These are phyloP conservation scores for Hirudinaria manillensis DNA, from an alignment of 2,888 invertebrate genomes.

Conservation along the genomic window DNA sequence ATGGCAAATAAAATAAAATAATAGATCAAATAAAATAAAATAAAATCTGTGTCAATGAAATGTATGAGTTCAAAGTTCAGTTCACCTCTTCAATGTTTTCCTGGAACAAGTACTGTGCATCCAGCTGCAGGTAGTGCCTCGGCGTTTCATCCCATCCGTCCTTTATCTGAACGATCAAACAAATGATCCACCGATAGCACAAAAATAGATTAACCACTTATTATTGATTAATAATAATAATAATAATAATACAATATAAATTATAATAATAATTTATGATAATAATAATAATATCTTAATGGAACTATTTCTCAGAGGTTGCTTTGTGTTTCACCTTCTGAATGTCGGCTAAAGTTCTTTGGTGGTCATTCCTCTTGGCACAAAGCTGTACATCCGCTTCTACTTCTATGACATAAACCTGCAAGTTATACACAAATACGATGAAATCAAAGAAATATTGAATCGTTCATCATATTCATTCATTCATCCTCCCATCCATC, in stretches of 20 bases:
- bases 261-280: background rate
- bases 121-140: slow-evolving; percentile 71
- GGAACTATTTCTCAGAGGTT: too few relatives aligned
- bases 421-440: slow-evolving; percentile 36
- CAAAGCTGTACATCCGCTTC: slow-evolving; percentile 74
- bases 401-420: slow-evolving; percentile 87
- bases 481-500: background rate
- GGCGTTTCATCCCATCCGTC: slow-evolving; percentile 62
- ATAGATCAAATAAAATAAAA: too few relatives aligned
- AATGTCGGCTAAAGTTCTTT: slow-evolving; percentile 72
- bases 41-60: background rate
- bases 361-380: slow-evolving; percentile 76
- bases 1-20: too few relatives aligned
- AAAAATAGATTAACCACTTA: too few relatives aligned
- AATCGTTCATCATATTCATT: background rate
- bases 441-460: background rate
- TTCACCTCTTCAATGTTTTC: slow-evolving; percentile 68
- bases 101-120: slow-evolving; percentile 76
- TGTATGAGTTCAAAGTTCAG: background rate
- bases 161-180: slow-evolving; percentile 39
- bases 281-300: background rate
- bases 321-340: slow-evolving; percentile 56
- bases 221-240: slow-evolving; percentile 1
- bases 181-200: background rate
- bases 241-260: slow-evolving; percentile 1